phyloP scores from a whole-genome alignment of 37 sponge, comb jelly and placozoan genomes.

The Beroe ovata region DNA sequence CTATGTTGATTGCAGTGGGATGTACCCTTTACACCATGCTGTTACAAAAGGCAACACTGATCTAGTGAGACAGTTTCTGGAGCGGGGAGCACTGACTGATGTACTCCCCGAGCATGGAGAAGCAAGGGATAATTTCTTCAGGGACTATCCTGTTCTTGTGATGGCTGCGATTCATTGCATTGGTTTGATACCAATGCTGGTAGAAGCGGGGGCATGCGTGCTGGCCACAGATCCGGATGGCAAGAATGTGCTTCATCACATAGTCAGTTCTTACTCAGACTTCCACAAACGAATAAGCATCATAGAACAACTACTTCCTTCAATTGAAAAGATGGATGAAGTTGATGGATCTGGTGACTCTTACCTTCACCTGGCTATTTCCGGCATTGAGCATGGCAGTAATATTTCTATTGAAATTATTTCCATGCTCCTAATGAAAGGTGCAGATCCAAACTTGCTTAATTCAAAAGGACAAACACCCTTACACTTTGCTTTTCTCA shows the following conservation, averaged over 20 bases:
- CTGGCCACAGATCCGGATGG: constrained; percentile 10
- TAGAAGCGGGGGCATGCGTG: constrained; percentile 8
- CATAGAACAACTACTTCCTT: constrained; percentile 11
- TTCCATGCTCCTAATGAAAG: not conserved
- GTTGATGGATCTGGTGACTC: constrained; percentile 14
- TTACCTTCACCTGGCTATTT: constrained; percentile 38
- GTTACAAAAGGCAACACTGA: not conserved
- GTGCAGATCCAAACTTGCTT: constrained; percentile 40
- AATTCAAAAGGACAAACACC: constrained; percentile 60
- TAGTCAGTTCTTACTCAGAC: constrained; percentile 17
- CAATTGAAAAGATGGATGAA: not conserved
- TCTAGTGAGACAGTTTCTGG: not conserved
- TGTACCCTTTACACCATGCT: constrained; percentile 42
- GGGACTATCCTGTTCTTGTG: not conserved
- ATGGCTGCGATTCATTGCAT: not conserved
- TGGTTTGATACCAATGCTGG: not conserved
- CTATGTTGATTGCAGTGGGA: constrained; percentile 20
- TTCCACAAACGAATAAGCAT: not conserved
- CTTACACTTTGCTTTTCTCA: constrained; percentile 40
- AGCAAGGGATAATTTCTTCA: not conserved
- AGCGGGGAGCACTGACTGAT: not conserved
- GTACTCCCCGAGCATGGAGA: constrained; percentile 6
- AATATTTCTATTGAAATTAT: constrained; percentile 50
- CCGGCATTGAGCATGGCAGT: constrained; percentile 40
- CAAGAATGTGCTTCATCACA: constrained; percentile 39